These are phyloP conservation scores for Podiceps cristatus DNA, from an alignment of 2,113 vertebrate species.

Conservation along the genomic window DNA sequence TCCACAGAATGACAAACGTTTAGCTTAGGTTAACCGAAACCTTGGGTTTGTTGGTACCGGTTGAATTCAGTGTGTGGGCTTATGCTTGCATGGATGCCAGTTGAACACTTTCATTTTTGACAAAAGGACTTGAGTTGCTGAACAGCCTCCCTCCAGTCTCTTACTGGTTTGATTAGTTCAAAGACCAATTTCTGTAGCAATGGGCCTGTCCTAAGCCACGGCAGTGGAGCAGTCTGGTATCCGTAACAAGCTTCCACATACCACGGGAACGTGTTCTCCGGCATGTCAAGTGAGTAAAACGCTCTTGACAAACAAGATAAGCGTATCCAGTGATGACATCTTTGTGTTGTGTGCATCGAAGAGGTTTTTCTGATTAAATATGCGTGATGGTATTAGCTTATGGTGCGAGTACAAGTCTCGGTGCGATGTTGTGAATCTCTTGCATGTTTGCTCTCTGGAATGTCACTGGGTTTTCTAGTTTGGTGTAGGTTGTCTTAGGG, in stretches of 20 bases:
- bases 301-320: neutral
- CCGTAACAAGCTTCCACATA: neutral
- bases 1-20: fast-evolving
- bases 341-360: fast-evolving
- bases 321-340: neutral
- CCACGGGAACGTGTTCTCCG: neutral
- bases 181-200: fast-evolving
- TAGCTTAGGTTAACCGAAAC: neutral
- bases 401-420: neutral
- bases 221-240: neutral
- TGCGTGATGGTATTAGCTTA: fast-evolving
- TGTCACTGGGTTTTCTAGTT: neutral
- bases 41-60: neutral
- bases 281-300: neutral
- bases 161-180: neutral
- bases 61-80: neutral
- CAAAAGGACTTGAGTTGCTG: neutral
- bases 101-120: fast-evolving
- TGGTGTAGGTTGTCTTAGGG: neutral
- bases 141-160: neutral
- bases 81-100: fast-evolving
- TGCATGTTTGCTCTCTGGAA: neutral
- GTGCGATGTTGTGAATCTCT: neutral
- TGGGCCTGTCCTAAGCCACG: fast-evolving
- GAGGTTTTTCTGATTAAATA: neutral